Conservation (phyloP, 2,797 vertebrate species). For the Acomys russatus region DNA sequence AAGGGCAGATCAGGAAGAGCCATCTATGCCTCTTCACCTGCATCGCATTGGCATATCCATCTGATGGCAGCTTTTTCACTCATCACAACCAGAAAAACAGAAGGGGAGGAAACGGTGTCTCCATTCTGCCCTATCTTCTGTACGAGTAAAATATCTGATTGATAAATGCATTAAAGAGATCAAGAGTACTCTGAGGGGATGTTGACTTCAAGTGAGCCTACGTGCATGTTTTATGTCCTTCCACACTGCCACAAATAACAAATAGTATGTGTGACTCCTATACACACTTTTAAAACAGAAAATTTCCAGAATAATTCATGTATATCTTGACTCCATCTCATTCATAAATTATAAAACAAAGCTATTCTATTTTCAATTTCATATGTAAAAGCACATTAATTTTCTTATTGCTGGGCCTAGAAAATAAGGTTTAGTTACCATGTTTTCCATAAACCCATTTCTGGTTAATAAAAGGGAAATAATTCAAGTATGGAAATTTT, state of each 20-base stretch:
- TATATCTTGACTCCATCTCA: background rate
- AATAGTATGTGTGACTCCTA: background rate
- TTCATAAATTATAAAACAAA: background rate
- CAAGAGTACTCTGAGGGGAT: background rate
- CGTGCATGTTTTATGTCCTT: background rate
- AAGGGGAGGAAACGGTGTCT: background rate
- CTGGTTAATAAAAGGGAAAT: background rate
- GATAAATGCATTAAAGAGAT: background rate
- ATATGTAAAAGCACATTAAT: background rate
- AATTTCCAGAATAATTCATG: background rate
- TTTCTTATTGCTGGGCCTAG: background rate
- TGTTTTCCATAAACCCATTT: background rate
- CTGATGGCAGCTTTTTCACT: background rate
- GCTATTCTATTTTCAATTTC: slow-evolving; percentile 10
- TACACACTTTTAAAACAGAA: background rate
- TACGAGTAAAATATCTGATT: background rate
- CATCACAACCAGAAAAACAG: background rate
- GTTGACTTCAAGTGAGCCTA: background rate
- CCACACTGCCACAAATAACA: background rate
- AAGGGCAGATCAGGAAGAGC: background rate
- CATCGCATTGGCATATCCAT: background rate
- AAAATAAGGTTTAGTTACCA: background rate
- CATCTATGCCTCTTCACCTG: background rate
- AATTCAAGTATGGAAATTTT: background rate
- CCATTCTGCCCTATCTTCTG: background rate